These are phyloP conservation scores for Amiota minor DNA, from an alignment of 2,888 invertebrate species.

Conservation along the genomic window DNA sequence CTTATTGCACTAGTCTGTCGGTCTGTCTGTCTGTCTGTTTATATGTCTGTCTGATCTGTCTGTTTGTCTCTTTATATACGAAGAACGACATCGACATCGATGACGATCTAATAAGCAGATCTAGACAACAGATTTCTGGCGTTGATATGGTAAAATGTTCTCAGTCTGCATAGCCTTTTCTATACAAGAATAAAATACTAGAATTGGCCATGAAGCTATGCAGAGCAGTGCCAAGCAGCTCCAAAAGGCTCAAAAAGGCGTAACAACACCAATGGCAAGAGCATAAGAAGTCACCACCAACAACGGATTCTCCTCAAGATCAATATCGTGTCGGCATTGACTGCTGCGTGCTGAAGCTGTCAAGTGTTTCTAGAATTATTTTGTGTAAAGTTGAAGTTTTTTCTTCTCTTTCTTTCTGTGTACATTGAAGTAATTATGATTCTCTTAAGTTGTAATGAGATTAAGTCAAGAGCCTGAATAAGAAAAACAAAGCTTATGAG, in stretches of 20 bases:
- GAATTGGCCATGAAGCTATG: background rate
- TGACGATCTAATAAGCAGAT: slow-evolving; percentile 47
- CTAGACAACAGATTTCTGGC: slow-evolving; percentile 44
- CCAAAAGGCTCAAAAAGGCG: slow-evolving; percentile 20
- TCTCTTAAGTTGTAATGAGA: background rate
- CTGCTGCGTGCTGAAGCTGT: slow-evolving; percentile 65
- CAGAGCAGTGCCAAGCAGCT: slow-evolving; percentile 18
- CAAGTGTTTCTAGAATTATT: slow-evolving; percentile 47
- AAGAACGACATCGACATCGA: slow-evolving; percentile 6
- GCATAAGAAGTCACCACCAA: background rate
- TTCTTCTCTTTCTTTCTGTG: background rate
- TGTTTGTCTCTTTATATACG: background rate
- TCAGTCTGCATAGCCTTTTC: background rate
- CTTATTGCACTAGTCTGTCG: background rate
- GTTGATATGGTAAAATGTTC: slow-evolving; percentile 56
- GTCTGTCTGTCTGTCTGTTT: too few species aligned
- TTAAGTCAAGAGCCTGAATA: too few species aligned
- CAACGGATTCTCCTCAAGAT: slow-evolving; percentile 38
- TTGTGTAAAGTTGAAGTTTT: background rate
- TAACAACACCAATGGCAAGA: background rate
- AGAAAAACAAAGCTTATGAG: too few species aligned
- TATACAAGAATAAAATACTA: too few species aligned
- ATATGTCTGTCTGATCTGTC: too few species aligned
- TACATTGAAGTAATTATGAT: slow-evolving; percentile 13
- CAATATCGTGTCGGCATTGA: slow-evolving; percentile 36